Evolutionary conservation across 2,888 invertebrate species (phyloP).

Genomic region (Rhaphigaster nebulosa): DNA sequence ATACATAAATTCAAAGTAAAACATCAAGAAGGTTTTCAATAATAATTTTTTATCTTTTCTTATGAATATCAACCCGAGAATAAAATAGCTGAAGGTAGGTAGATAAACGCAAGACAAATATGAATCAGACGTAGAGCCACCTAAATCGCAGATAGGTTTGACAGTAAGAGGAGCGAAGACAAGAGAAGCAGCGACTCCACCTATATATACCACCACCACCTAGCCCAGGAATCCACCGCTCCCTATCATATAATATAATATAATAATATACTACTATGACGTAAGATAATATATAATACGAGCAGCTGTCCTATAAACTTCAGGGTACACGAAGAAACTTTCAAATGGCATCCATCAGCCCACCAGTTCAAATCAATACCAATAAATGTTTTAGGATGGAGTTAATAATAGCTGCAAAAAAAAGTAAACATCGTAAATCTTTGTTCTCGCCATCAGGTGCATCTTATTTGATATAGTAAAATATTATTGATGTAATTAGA

Average conservation of each 20-base stretch:
- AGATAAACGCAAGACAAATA: no score
- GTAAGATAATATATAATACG: neutral
- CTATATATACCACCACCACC: neutral
- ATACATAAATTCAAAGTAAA: no score
- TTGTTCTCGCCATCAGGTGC: rapidly evolving
- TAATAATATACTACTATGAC: neutral
- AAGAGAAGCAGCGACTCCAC: no score
- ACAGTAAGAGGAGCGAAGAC: no score
- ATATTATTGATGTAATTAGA: no score
- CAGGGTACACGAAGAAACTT: neutral
- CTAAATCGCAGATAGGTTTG: no score
- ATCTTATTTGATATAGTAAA: neutral
- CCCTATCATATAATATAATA: neutral
- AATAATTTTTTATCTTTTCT: no score
- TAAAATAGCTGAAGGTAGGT: no score
- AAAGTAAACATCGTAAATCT: neutral
- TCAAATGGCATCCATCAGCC: neutral
- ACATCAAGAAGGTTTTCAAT: no score
- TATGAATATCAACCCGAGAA: no score
- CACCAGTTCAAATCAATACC: neutral
- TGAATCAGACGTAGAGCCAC: no score
- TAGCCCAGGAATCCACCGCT: neutral
- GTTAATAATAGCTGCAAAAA: neutral
- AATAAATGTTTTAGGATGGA: neutral
- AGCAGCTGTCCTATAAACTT: neutral